phyloP scores from a whole-genome alignment of 2,888 invertebrate genomes.

The Amiota minor region DNA sequence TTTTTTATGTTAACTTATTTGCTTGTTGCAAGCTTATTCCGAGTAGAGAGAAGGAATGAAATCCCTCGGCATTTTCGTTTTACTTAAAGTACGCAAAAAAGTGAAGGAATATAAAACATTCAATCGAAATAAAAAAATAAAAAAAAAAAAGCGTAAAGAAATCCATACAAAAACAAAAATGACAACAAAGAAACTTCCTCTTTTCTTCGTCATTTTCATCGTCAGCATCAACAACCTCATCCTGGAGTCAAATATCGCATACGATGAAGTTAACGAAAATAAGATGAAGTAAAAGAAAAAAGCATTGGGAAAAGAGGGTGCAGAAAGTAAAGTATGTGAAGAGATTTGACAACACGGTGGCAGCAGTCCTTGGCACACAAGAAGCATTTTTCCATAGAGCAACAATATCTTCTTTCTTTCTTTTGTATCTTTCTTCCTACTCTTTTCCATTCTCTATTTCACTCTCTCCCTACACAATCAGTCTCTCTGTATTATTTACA shows the following conservation, averaged over 20 bases:
- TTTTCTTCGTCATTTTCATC: background rate
- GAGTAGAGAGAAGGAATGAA: background rate
- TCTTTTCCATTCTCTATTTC: no score
- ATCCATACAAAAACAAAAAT: background rate
- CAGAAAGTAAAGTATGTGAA: background rate
- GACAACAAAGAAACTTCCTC: background rate
- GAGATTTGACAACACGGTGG: background rate
- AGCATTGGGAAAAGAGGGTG: no score
- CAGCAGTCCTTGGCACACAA: no score
- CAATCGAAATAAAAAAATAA: background rate
- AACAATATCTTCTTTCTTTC: no score
- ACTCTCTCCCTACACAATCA: no score
- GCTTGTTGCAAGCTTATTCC: constrained; percentile 3
- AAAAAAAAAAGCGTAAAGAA: background rate
- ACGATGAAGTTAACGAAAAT: background rate
- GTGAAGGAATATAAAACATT: background rate
- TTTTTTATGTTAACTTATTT: no score
- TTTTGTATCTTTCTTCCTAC: no score
- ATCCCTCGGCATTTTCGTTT: background rate
- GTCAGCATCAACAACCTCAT: background rate
- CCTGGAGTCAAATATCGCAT: background rate
- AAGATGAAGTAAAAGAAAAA: no score
- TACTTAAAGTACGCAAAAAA: background rate
- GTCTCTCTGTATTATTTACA: no score
- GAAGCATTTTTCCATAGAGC: no score